Evolutionary conservation across 1,140 invertebrate species (phyloP).

Genomic region (Alviniconcha marisindica): DNA sequence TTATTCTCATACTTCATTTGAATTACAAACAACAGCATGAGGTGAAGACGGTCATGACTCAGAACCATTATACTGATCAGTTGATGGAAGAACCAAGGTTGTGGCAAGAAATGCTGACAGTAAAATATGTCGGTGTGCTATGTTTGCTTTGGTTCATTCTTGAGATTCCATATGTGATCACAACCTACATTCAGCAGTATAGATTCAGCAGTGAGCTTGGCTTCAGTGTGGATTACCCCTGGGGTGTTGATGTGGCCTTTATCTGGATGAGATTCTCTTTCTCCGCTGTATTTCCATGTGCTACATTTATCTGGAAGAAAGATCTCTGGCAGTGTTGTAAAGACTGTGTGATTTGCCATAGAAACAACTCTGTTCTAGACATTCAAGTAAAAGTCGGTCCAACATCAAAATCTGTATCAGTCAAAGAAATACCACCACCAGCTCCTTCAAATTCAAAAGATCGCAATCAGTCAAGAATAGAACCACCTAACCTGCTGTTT

Average conservation of each 20-base stretch:
- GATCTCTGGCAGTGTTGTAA: constrained; percentile 68
- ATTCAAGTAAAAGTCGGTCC: constrained; percentile 48
- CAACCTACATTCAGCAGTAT: constrained; percentile 63
- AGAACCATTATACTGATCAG: constrained; percentile 61
- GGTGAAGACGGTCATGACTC: constrained; percentile 45
- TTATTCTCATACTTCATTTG: constrained; percentile 57
- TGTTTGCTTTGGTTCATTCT: constrained; percentile 64
- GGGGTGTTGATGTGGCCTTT: constrained; percentile 61
- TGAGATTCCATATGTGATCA: constrained; percentile 61
- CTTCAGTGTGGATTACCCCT: constrained; percentile 54
- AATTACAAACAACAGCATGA: constrained; percentile 50
- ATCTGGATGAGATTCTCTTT: constrained; percentile 68
- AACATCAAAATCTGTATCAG: not conserved
- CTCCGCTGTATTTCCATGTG: constrained; percentile 62
- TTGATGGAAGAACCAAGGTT: constrained; percentile 50
- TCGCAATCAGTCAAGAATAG: constrained; percentile 34
- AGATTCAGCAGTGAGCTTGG: constrained; percentile 48
- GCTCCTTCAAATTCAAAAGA: constrained; percentile 41
- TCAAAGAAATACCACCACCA: not conserved
- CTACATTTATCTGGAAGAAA: constrained; percentile 63
- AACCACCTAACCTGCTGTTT: constrained; percentile 32
- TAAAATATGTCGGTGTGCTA: constrained; percentile 57
- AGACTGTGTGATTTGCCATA: constrained; percentile 65
- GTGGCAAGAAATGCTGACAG: constrained; percentile 54
- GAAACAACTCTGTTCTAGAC: constrained; percentile 69